Conservation (phyloP, 2,888 invertebrate species). For the Luperina testacea region DNA sequence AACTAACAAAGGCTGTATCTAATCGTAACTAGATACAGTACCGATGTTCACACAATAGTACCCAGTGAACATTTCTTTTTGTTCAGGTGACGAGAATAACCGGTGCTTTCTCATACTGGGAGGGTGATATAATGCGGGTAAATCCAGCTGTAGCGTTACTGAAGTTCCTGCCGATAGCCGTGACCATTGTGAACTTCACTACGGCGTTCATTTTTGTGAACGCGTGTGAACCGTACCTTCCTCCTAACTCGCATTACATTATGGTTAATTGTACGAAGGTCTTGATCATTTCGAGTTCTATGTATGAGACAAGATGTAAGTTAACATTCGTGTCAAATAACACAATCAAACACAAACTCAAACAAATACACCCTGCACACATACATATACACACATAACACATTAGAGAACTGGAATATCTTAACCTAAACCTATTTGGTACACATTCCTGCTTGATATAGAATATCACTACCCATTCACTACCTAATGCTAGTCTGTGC, state of each 20-base stretch:
- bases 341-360: background rate
- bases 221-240: conserved; percentile 74
- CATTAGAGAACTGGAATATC: too few species aligned
- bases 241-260: conserved; percentile 60
- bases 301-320: conserved; percentile 74
- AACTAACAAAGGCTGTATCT: conserved; percentile 38
- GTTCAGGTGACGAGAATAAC: conserved; percentile 82
- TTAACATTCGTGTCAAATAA: conserved; percentile 18
- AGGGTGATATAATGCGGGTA: conserved; percentile 82
- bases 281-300: conserved; percentile 67
- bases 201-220: conserved; percentile 80
- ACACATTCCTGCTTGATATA: background rate
- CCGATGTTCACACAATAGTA: conserved; percentile 47
- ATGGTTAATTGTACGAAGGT: conserved; percentile 79
- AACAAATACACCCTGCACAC: background rate
- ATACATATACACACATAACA: background rate
- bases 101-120: conserved; percentile 83
- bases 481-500: background rate
- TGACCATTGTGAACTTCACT: conserved; percentile 82
- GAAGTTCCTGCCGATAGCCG: conserved; percentile 83
- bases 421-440: background rate
- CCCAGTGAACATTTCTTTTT: conserved; percentile 52
- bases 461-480: background rate
- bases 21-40: conserved; percentile 35
- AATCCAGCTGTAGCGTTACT: conserved; percentile 80